These are phyloP conservation scores for Serinus canaria DNA, from an alignment of 2,113 vertebrate genomes.

Conservation along the genomic window DNA sequence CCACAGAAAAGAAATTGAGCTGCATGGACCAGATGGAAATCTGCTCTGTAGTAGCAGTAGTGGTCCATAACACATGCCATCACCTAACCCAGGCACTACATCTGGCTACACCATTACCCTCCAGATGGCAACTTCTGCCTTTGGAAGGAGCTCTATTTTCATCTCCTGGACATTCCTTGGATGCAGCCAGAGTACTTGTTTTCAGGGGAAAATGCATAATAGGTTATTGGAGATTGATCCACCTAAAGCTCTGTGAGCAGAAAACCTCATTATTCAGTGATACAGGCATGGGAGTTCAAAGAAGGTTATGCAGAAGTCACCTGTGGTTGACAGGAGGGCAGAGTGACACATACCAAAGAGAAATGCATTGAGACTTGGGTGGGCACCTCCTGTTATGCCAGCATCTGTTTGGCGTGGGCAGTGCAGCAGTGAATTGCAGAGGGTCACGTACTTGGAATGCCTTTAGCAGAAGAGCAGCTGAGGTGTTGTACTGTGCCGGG, in stretches of 20 bases:
- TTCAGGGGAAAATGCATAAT: not conserved
- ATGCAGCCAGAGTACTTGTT: accelerated
- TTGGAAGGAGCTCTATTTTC: not conserved
- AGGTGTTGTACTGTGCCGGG: not conserved
- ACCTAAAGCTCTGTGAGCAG: not conserved
- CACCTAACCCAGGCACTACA: not conserved
- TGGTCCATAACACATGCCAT: accelerated
- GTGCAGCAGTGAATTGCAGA: not conserved
- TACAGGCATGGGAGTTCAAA: not conserved
- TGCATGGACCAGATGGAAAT: not conserved
- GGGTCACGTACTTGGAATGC: accelerated
- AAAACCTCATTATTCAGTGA: not conserved
- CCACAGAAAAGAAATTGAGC: not conserved
- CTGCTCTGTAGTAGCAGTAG: not conserved
- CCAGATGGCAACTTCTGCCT: not conserved
- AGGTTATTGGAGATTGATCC: not conserved
- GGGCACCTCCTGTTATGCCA: not conserved
- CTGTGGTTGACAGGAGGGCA: not conserved
- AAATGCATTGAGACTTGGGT: not conserved
- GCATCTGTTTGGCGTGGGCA: not conserved
- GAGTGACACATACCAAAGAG: not conserved
- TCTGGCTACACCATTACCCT: not conserved
- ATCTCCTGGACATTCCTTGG: not conserved
- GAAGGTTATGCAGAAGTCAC: not conserved
- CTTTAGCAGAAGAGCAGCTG: not conserved